Evolutionary conservation across 2,113 vertebrate species (phyloP).

Genomic region (Illadopsis cleaveri): DNA sequence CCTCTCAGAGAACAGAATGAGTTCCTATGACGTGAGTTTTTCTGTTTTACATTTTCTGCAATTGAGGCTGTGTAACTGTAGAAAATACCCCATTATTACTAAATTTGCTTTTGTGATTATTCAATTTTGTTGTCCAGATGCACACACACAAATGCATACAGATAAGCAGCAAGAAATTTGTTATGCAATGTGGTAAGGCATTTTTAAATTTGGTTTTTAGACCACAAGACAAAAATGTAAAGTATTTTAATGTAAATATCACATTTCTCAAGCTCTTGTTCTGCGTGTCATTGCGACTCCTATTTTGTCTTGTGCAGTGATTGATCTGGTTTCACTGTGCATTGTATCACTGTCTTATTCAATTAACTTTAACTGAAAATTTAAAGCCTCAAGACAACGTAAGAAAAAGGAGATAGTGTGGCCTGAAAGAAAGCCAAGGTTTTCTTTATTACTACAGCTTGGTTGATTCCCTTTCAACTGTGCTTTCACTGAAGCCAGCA

Average conservation of each 20-base stretch:
- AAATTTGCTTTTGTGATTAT: conserved; percentile 13
- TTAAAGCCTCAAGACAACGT: conserved; percentile 47
- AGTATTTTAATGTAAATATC: conserved; percentile 73
- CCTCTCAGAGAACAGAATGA: neutral
- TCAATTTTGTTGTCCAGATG: conserved; percentile 8
- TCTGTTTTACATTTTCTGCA: conserved; percentile 9
- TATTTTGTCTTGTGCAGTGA: conserved; percentile 63
- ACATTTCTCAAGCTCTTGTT: conserved; percentile 70
- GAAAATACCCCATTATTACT: neutral
- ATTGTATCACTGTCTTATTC: conserved; percentile 70
- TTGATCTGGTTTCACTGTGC: conserved; percentile 66
- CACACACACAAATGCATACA: neutral
- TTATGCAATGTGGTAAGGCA: conserved; percentile 19
- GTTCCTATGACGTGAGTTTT: neutral
- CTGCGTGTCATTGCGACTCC: conserved; percentile 48
- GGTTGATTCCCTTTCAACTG: neutral
- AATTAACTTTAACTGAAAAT: conserved; percentile 70
- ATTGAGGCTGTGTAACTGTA: neutral
- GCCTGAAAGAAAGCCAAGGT: neutral
- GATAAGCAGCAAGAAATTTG: conserved; percentile 1
- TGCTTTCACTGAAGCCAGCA: neutral
- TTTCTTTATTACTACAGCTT: neutral
- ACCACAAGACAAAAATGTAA: conserved; percentile 61
- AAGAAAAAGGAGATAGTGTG: conserved; percentile 7
- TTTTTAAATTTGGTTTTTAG: conserved; percentile 19